These are phyloP conservation scores for Jacana jacana DNA, from an alignment of 2,113 vertebrate genomes.

Conservation along the genomic window DNA sequence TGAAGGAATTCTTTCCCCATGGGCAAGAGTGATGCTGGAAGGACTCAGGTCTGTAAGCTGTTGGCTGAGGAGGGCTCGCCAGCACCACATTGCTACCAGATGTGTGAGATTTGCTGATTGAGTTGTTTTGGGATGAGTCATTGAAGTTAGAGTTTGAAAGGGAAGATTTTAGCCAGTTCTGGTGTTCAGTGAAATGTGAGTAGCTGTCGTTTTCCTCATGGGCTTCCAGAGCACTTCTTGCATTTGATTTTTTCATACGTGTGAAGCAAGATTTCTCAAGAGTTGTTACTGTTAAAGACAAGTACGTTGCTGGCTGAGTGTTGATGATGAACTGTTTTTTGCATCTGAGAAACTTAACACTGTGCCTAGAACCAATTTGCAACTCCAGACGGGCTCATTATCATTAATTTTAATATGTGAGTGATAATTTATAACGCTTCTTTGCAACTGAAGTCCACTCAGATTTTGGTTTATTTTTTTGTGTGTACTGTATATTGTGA, in stretches of 20 bases:
- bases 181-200: background rate
- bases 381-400: background rate
- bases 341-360: background rate
- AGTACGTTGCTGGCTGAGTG: background rate
- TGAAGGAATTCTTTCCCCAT: constrained; percentile 6
- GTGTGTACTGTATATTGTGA: background rate
- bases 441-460: background rate
- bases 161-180: constrained; percentile 25
- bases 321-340: background rate
- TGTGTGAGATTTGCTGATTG: constrained; percentile 46
- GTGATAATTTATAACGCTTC: background rate
- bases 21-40: background rate
- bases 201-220: constrained; percentile 20
- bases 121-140: constrained; percentile 63
- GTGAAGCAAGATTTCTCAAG: constrained; percentile 11
- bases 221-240: constrained; percentile 7
- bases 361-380: constrained; percentile 6
- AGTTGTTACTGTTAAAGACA: background rate
- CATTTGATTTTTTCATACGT: background rate
- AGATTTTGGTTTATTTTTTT: background rate
- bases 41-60: background rate
- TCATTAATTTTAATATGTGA: constrained; percentile 1
- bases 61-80: constrained; percentile 5
- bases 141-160: constrained; percentile 29
- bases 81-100: constrained; percentile 51